These are phyloP conservation scores for Anthopleura sola DNA, from an alignment of 64 coral and sea anemone genomes.

Conservation along the genomic window DNA sequence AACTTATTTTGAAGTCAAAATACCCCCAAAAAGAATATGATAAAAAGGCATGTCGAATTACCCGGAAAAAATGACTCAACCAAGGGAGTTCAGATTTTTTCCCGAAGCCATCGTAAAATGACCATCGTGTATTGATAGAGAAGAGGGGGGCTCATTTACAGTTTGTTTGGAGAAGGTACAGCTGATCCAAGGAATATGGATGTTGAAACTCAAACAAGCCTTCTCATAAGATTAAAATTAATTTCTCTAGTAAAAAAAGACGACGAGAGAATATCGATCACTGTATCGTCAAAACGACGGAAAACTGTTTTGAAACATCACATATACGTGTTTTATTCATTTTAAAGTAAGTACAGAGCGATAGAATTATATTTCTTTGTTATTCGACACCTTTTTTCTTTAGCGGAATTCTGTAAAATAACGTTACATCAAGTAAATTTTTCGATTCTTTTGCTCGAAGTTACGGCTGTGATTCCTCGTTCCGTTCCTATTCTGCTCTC, in stretches of 20 bases:
- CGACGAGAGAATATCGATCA: background rate
- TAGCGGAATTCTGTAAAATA: background rate
- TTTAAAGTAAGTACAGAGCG: background rate
- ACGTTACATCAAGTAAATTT: background rate
- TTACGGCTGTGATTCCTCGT: background rate
- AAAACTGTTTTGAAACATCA: background rate
- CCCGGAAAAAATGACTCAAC: background rate
- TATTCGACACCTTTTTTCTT: conserved; percentile 16
- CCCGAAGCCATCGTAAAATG: background rate
- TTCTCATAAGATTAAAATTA: conserved; percentile 23
- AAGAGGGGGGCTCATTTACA: conserved; percentile 2
- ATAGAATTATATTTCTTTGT: background rate
- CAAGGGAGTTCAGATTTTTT: background rate
- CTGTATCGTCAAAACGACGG: conserved; percentile 17
- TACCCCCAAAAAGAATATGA: background rate
- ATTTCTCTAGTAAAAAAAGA: conserved; percentile 18
- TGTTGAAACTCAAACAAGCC: conserved; percentile 12
- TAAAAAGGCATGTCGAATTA: background rate
- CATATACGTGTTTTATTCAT: conserved; percentile 4
- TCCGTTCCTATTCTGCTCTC: background rate
- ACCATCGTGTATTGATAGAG: background rate
- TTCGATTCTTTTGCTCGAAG: background rate
- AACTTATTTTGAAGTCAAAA: background rate
- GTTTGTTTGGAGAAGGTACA: conserved; percentile 1
- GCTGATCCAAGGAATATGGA: background rate